A percentile compares a stretch with the other conserved stretches of the same genome.
phyloP scores from a whole-genome alignment of 2,113 vertebrate genomes.

The Aegypius monachus region DNA sequence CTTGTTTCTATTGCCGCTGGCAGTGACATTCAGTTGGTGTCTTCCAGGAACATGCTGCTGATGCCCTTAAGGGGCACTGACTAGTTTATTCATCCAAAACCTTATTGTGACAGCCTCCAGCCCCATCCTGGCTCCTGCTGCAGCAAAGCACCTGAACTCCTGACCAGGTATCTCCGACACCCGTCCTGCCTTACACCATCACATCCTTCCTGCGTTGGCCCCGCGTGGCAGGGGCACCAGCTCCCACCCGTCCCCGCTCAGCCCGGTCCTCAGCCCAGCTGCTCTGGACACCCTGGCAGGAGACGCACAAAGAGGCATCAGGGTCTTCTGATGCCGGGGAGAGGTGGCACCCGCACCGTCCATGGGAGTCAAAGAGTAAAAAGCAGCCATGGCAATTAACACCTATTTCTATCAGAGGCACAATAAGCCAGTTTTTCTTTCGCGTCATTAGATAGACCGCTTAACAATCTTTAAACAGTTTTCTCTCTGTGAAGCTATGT shows the following conservation, averaged over 20 bases:
- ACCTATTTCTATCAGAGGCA: no score
- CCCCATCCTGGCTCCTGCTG: not conserved
- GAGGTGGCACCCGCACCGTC: not conserved
- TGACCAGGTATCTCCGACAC: not conserved
- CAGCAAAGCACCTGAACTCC: not conserved
- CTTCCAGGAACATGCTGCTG: not conserved
- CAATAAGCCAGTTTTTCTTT: not conserved
- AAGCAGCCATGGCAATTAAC: not conserved
- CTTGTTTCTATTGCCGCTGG: not conserved
- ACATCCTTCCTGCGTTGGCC: not conserved
- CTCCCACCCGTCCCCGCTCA: not conserved
- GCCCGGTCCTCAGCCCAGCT: no score
- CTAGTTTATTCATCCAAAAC: not conserved
- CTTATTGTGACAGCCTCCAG: not conserved
- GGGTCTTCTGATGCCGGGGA: not conserved
- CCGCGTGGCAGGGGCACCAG: not conserved
- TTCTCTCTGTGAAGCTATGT: not conserved
- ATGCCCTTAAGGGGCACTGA: not conserved
- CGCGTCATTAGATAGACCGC: fast-evolving
- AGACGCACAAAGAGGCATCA: not conserved
- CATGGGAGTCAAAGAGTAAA: not conserved
- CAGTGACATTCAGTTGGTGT: fast-evolving
- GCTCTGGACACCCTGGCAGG: no score
- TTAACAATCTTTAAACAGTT: not conserved
- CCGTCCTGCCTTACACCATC: not conserved